Evolutionary conservation across 2,888 invertebrate genomes (phyloP).

Genomic region (Megamerina dolium): DNA sequence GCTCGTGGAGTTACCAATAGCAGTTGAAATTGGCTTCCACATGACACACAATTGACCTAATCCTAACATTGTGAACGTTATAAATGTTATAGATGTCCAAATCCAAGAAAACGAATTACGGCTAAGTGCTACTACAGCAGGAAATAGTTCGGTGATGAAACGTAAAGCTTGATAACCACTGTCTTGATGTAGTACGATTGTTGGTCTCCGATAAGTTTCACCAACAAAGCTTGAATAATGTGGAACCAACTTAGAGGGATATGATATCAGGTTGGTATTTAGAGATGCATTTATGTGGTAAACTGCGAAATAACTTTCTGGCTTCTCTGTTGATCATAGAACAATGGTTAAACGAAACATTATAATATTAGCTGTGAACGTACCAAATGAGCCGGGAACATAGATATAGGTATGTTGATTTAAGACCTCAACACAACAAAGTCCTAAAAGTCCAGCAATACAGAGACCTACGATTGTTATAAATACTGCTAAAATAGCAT

Average conservation of each 20-base stretch:
- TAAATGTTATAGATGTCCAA: constrained; percentile 83
- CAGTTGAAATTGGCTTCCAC: constrained; percentile 86
- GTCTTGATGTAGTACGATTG: constrained; percentile 47
- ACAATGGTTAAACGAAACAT: background rate
- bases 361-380: constrained; percentile 32
- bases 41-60: constrained; percentile 83
- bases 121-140: constrained; percentile 72
- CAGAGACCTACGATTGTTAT: constrained; percentile 70
- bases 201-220: constrained; percentile 40
- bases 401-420: constrained; percentile 68
- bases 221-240: constrained; percentile 47
- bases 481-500: constrained; percentile 62
- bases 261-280: constrained; percentile 55
- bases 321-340: constrained; percentile 57
- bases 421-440: constrained; percentile 74
- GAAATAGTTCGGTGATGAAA: constrained; percentile 83
- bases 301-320: constrained; percentile 66
- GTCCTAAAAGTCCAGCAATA: constrained; percentile 72
- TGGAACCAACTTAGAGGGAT: constrained; percentile 44
- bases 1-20: constrained; percentile 67
- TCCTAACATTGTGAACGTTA: constrained; percentile 77
- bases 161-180: constrained; percentile 81
- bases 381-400: constrained; percentile 80
- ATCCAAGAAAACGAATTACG: constrained; percentile 73
- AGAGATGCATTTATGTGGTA: constrained; percentile 57